Percentiles rank a stretch among this genome's conserved stretches.
These are phyloP conservation scores for Gopherus evgoodei DNA, from an alignment of 2,113 vertebrate species.

Conservation along the genomic window DNA sequence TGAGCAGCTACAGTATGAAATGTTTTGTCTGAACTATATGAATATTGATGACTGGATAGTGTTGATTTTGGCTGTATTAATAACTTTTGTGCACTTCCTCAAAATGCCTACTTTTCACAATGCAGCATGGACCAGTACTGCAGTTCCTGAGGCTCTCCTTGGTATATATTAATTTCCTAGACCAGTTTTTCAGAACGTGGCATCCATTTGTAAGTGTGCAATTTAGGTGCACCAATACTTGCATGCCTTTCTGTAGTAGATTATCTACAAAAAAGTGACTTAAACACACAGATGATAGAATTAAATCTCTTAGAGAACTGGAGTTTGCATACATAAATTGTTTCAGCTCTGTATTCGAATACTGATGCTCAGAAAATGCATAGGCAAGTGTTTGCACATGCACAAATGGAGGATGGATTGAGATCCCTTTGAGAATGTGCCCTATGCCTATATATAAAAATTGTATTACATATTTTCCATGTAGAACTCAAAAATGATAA, in stretches of 20 bases:
- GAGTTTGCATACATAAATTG: conserved; percentile 45
- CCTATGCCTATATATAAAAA: background rate
- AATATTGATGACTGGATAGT: conserved; percentile 74
- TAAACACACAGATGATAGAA: conserved; percentile 61
- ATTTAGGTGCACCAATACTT: background rate
- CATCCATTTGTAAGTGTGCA: conserved; percentile 39
- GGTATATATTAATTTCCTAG: rapidly evolving
- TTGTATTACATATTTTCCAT: conserved; percentile 26
- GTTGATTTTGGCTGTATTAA: conserved; percentile 69
- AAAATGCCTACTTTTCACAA: conserved; percentile 40
- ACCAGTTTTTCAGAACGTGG: conserved; percentile 8
- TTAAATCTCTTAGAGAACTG: conserved; percentile 59
- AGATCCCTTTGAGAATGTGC: conserved; percentile 3
- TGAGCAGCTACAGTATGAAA: conserved; percentile 65
- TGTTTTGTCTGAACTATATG: conserved; percentile 74
- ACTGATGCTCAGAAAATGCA: conserved; percentile 35
- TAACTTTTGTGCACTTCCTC: conserved; percentile 63
- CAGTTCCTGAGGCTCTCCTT: background rate
- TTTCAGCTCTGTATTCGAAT: conserved; percentile 42
- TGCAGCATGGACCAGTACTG: background rate
- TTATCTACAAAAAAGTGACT: conserved; percentile 63
- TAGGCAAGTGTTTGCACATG: conserved; percentile 25
- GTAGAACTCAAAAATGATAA: conserved; percentile 4
- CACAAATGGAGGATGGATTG: conserved; percentile 57
- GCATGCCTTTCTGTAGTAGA: conserved; percentile 47